Base-by-base conservation (phyloP, 2,888 invertebrate genomes). In the Trissoscelio sp. region DNA sequence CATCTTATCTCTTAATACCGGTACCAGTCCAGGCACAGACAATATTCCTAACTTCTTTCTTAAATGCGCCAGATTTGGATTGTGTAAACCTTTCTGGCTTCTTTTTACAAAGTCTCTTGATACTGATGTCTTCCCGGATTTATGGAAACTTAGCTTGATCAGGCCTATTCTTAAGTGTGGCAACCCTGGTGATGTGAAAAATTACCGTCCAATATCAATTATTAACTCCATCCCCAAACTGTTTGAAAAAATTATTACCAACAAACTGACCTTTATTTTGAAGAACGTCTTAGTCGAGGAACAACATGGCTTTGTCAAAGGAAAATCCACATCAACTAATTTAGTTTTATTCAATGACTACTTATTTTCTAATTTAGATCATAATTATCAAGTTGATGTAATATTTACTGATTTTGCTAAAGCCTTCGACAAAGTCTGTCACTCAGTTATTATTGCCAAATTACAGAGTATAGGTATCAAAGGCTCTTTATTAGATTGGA, bases 341-440 rank as follows among this genome's bases (percentile, higher is more conserved):
- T 18, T 55, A 7, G 16, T 34, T n/a, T 16, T 55, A 18, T 55
- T 55, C 11, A 55, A 55, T n/a, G 34, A 55, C 55, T 55, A 55
- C 34, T 34, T 55, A 28, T 55, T 55, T 34, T n/a, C 7, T 18
- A 34, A 55, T 55, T 11, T 7, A 16, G 34, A 55, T 11, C 14
- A 34, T 16, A 16, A 16, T 3, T n/a, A 16, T 16, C 24, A 55
- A 18, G 55, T 55, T 55, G 55, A 55, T 34, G 51, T 24, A 1
- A 51, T 51, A 11, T 51, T 24, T 3, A 28, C 28, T 7, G 28
- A 51, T 24, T 51, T 51, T 28, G 28, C 51, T 9, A 51, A 51
- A 28, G 51, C 28, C 3, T 51, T 51, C n/a, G 28, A 51, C 24
- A 3, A 6, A 4, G 24, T 24, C 6, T 4, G 6, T 6, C 24